Percentiles rank a stretch among this genome's conserved stretches.
phyloP scores from a whole-genome alignment of 2,888 invertebrate species.

The Andrena bicolor region DNA sequence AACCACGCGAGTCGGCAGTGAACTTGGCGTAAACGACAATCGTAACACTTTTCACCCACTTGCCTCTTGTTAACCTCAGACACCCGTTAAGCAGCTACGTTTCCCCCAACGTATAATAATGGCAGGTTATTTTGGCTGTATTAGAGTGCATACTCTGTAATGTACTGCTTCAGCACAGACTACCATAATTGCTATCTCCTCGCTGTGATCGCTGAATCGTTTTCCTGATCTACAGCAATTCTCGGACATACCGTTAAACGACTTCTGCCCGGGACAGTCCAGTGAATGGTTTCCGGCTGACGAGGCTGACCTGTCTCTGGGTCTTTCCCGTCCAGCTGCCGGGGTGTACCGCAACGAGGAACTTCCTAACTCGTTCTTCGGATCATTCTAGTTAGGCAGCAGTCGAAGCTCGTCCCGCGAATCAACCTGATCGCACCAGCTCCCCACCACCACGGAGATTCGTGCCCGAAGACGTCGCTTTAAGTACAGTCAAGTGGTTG shows the following conservation, averaged over 20 bases:
- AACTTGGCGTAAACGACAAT: constrained; percentile 52
- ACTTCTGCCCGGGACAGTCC: constrained; percentile 67
- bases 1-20: constrained; percentile 19
- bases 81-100: constrained; percentile 21
- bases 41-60: constrained; percentile 50
- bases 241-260: constrained; percentile 59
- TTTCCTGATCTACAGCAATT: constrained; percentile 13
- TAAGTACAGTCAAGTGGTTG: constrained; percentile 42
- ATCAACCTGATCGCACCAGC: background rate
- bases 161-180: background rate
- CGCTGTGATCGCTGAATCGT: constrained; percentile 31
- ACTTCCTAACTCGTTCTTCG: constrained; percentile 59
- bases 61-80: constrained; percentile 41
- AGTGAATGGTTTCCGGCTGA: constrained; percentile 70
- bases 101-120: constrained; percentile 1
- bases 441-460: constrained; percentile 14
- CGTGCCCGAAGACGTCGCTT: constrained; percentile 6
- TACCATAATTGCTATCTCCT: constrained; percentile 26
- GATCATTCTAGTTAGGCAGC: constrained; percentile 26
- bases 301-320: constrained; percentile 44
- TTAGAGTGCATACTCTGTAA: constrained; percentile 16
- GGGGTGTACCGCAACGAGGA: constrained; percentile 40
- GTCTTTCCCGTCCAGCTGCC: constrained; percentile 35
- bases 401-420: constrained; percentile 9
- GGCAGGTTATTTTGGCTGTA: background rate